Evolutionary conservation across 2,797 vertebrate genomes (phyloP).

Genomic region (Buceros bicornis): DNA sequence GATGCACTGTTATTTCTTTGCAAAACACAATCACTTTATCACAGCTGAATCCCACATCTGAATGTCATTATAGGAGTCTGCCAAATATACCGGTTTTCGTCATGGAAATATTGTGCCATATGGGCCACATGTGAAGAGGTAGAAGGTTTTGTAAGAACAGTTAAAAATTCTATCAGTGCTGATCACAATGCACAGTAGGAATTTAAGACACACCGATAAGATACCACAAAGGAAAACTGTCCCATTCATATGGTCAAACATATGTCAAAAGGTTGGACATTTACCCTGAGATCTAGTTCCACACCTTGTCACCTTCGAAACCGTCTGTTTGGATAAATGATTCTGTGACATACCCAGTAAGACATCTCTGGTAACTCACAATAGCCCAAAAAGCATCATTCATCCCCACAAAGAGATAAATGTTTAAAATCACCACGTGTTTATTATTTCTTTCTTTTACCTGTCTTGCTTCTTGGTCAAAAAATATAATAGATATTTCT

Average conservation of each 20-base stretch:
- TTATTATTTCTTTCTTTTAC: background rate
- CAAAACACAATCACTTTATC: background rate
- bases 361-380: background rate
- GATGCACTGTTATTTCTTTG: background rate
- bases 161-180: background rate
- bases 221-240: background rate
- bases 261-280: background rate
- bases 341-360: background rate
- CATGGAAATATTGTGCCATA: background rate
- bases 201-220: background rate
- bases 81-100: background rate
- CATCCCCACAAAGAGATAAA: background rate
- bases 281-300: background rate
- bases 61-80: background rate
- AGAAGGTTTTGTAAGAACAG: constrained; percentile 1
- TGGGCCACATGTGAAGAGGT: background rate
- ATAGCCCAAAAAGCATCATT: background rate
- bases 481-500: background rate
- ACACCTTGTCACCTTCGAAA: background rate
- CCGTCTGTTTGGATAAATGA: background rate
- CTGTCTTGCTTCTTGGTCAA: background rate
- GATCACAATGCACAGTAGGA: background rate
- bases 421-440: background rate
- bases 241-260: background rate
- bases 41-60: background rate